A percentile compares a stretch with the other conserved stretches of the same genome.
Conservation (phyloP, 2,113 vertebrate genomes). For the Platichthys flesus region DNA sequence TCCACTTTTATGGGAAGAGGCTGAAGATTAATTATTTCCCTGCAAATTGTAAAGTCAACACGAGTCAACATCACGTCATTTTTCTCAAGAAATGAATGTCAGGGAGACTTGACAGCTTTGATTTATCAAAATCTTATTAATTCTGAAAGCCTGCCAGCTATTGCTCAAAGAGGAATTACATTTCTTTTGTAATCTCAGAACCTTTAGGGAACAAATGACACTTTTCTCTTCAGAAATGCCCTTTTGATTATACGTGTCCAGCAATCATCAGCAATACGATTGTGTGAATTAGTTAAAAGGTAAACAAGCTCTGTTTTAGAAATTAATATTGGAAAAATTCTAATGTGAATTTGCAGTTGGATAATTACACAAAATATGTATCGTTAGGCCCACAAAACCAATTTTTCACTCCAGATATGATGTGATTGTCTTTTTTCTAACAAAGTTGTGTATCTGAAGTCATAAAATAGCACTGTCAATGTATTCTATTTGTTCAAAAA, state of each 20-base stretch:
- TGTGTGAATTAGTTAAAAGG: not conserved
- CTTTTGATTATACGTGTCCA: not conserved
- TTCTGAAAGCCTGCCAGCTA: not conserved
- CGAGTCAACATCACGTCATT: not conserved
- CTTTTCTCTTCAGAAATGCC: not conserved
- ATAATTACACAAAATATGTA: no score
- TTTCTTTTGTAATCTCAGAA: not conserved
- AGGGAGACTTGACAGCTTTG: not conserved
- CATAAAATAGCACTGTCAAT: not conserved
- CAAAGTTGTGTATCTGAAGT: no score
- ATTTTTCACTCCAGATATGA: no score
- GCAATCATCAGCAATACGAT: not conserved
- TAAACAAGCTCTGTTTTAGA: no score
- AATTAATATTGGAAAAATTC: no score
- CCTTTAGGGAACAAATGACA: not conserved
- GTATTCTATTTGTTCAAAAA: not conserved
- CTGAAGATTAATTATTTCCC: constrained; percentile 6
- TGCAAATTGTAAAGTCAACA: constrained; percentile 10
- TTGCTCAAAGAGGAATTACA: not conserved
- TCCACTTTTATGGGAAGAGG: constrained; percentile 17
- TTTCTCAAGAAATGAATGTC: not conserved
- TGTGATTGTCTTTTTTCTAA: no score
- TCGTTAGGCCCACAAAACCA: no score
- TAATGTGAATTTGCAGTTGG: no score
- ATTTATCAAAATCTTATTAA: not conserved